Conservation (phyloP, 2,888 invertebrate species). For the Colostygia pectinataria region DNA sequence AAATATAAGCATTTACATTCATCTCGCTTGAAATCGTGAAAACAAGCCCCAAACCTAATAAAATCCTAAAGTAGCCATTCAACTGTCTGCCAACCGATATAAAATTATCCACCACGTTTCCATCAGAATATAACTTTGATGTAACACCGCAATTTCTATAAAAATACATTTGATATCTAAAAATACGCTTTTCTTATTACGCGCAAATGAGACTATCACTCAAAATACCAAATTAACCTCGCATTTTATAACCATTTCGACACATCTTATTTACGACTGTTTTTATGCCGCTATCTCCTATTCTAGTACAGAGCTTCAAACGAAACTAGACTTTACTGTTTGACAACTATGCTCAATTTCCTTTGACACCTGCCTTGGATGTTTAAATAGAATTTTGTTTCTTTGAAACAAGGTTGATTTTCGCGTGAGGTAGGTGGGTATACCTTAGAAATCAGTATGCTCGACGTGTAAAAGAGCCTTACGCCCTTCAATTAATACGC, state of each 20-base stretch:
- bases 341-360: not conserved
- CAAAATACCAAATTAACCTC: conserved; percentile 24
- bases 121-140: not conserved
- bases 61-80: too few species aligned
- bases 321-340: conserved; percentile 11
- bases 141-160: conserved; percentile 4
- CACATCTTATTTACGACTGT: conserved; percentile 36
- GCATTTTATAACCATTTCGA: conserved; percentile 33
- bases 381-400: conserved; percentile 1
- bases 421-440: not conserved
- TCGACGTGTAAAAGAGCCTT: conserved; percentile 18
- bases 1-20: too few species aligned
- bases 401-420: conserved; percentile 19
- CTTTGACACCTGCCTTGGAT: not conserved
- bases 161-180: conserved; percentile 2
- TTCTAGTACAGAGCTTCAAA: conserved; percentile 5
- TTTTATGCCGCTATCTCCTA: conserved; percentile 16
- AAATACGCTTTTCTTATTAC: conserved; percentile 19
- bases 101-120: not conserved
- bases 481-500: conserved; percentile 27
- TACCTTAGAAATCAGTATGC: conserved; percentile 28
- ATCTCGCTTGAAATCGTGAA: too few species aligned
- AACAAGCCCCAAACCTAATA: too few species aligned
- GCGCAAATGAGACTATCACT: conserved; percentile 26
- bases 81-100: too few species aligned